A percentile compares a stretch with the other conserved stretches of the same genome.
Evolutionary conservation across 2,797 vertebrate species (phyloP).

Genomic region (Intellagama lesueurii): DNA sequence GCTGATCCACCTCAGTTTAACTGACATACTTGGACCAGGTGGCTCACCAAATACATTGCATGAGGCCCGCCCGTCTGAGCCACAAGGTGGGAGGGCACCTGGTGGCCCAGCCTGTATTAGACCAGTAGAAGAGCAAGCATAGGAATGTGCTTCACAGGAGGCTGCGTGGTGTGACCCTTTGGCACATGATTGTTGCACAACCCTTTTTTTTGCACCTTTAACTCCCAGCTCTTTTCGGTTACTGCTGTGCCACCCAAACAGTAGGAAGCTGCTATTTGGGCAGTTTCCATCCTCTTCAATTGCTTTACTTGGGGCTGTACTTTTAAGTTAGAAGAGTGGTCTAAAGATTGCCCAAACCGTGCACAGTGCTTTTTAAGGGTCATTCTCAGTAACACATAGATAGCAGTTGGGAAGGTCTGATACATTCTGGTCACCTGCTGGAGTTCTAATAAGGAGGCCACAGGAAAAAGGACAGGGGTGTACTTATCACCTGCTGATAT

Average conservation of each 20-base stretch:
- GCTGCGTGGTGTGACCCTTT: background rate
- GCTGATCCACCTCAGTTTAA: too few relatives aligned
- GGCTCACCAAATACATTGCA: too few relatives aligned
- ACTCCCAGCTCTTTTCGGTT: background rate
- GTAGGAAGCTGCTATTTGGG: background rate
- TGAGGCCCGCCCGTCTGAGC: too few relatives aligned
- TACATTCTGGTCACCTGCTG: too few relatives aligned
- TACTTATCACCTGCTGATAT: too few relatives aligned
- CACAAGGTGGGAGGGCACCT: too few relatives aligned
- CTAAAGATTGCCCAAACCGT: background rate
- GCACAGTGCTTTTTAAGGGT: background rate
- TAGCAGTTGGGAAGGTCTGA: background rate
- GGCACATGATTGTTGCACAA: background rate
- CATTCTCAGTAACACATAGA: slow-evolving; percentile 15
- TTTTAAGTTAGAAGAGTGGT: slow-evolving; percentile 37
- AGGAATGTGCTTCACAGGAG: background rate
- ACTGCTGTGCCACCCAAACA: background rate
- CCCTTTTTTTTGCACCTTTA: background rate
- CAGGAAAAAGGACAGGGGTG: too few relatives aligned
- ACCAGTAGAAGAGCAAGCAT: too few relatives aligned
- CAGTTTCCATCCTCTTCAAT: background rate
- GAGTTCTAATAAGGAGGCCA: too few relatives aligned
- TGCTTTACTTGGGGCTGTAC: background rate
- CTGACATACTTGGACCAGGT: too few relatives aligned
- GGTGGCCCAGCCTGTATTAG: too few relatives aligned